Evolutionary conservation across 2,888 invertebrate genomes (phyloP), one percentile per base, ranked within the genome.

Genomic region (Stenodera caucasica): DNA sequence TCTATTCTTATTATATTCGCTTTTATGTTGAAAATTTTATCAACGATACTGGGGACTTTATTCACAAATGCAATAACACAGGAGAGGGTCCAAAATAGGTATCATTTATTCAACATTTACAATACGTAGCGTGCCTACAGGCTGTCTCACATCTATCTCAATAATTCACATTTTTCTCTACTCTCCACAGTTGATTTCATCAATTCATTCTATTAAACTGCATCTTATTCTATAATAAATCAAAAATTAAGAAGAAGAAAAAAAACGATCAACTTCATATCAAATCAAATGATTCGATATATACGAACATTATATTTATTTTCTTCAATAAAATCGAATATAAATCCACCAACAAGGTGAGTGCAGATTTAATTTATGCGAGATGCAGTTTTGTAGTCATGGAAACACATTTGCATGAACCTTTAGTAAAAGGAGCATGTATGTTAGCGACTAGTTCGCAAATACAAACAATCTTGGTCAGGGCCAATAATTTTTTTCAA

Each of bases 341-440:
- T n/a, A n/a, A n/a, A n/a, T n/a, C n/a, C n/a, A n/a, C n/a, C n/a
- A n/a, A n/a, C n/a, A n/a, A 74, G 72, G 70, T 74, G 71, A 70
- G 73, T 70, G 74, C 73, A 72, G 66, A 15, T 32, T 73, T 75
- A 76, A 76, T 77, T 76, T 77, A 76, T 75, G 71, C 73, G 71
- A 72, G n/a, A n/a, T 75, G 76, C 75, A 75, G 74, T 75, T 74
- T 70, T n/a, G 77, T 77, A 73, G 61, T 75, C 76, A 76, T 76
- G 76, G 76, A 69, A 76, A 77, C 77, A 65, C 75, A 78, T 77
- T 77, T 77, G 76, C 77, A 77, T 78, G 75, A 73, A 70, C 74
- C 72, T 74, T 40, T 40, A 14, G 14, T 26, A 26, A 6, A 5
- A 26, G 70, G 70, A 66, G 70, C 67, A 65, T 69, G 66, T 68